Evolutionary conservation across 2,113 vertebrate genomes (phyloP), one percentile per base, ranked within the genome.

Genomic region (Willisornis vidua): DNA sequence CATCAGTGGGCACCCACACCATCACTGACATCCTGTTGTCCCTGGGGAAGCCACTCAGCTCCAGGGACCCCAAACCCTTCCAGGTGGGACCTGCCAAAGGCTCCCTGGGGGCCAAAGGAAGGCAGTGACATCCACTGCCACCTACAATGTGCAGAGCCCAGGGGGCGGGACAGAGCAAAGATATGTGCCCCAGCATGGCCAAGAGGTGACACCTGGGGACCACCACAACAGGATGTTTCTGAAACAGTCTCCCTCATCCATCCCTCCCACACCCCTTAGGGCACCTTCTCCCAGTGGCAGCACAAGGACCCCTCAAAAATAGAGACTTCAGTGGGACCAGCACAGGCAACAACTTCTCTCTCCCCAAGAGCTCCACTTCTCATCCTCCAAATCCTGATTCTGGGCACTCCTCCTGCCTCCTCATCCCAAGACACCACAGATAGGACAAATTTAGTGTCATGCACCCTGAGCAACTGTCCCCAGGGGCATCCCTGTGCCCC

Each of bases 101-200:
- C 5, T 77, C 24, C 66, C 28, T n/a, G 62, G 74, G 39, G 39
- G 39, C 39, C 39, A 20, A 57, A 33, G 55, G 19, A 20, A 39
- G 39, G 39, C 39, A 39, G 39, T 39, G 39, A 11, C 39, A 39
- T 39, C 39, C 39, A 39, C 55, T 33, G 31, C 55, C 55, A n/a
- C 13, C 10, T 23, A 43, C 0, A 0, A 48, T 0, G 0, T 8
- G 35, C 31, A n/a, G 65, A 65, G 37, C n/a, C 29, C 1, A 4
- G 4, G 18, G 52, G 12, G 20, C 8, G 61, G 33, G n/a, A 61
- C 48, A 33, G 31, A 48, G 25, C 52, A 74, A 67, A 55, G 48
- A 20, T 33, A 23, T 29, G 22, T 68, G 54, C 46, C 25, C 12
- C 31, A 14, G 12, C 20, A 61, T 0, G 13, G 49, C 54, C 46